Percentiles rank a stretch among this genome's conserved stretches.
Evolutionary conservation across 2,113 vertebrate species (phyloP).

Genomic region (Rhinolophus ferrumequinum): DNA sequence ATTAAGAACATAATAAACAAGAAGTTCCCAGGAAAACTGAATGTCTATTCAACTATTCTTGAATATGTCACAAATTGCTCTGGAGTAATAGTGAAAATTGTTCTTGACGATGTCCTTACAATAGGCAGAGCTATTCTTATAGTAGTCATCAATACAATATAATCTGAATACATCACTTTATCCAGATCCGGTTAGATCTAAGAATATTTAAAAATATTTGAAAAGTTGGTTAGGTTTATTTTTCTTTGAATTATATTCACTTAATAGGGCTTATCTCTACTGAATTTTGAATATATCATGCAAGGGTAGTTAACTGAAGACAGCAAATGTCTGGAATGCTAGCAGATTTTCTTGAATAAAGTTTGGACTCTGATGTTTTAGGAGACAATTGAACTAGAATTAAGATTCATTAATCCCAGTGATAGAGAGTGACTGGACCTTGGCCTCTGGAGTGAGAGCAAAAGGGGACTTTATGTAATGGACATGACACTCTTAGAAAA

Average conservation of each 20-base stretch:
- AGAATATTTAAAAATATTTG: conserved; percentile 4
- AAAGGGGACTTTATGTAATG: not conserved
- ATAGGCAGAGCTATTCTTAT: not conserved
- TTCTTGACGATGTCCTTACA: not conserved
- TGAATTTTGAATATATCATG: not conserved
- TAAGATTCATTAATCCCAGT: not conserved
- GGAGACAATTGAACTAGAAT: not conserved
- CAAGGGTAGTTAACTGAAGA: not conserved
- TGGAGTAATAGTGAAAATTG: not conserved
- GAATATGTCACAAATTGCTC: not conserved
- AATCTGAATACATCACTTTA: not conserved
- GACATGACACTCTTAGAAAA: not conserved
- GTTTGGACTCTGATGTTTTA: not conserved
- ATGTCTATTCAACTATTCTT: not conserved
- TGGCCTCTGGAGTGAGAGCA: not conserved
- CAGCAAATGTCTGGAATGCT: not conserved
- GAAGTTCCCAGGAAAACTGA: not conserved
- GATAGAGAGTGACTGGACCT: not conserved
- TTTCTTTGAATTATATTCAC: not conserved
- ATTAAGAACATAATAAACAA: not conserved
- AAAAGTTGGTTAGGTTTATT: not conserved
- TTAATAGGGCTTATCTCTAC: not conserved
- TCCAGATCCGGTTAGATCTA: not conserved
- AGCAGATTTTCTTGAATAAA: not conserved
- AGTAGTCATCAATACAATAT: not conserved